phyloP scores from a whole-genome alignment of 2,888 invertebrate genomes.

The Drosophila mayaguana region DNA sequence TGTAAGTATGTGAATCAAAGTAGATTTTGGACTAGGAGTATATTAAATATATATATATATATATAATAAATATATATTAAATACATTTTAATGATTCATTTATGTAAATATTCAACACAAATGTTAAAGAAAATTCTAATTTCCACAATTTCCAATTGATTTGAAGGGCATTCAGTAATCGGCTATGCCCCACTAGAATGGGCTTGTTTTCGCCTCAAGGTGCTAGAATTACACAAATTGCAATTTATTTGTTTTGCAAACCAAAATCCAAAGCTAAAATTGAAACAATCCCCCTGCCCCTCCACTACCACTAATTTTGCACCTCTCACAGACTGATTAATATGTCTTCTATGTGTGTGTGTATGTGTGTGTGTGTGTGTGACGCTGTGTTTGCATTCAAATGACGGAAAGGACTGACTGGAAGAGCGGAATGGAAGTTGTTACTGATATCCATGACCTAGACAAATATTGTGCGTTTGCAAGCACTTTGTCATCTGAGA shows the following conservation, averaged over 20 bases:
- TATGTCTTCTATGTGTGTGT: slow-evolving; percentile 59
- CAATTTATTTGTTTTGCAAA: slow-evolving; percentile 75
- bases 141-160: background rate
- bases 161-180: background rate
- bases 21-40: background rate
- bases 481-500: slow-evolving; percentile 72
- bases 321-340: slow-evolving; percentile 58
- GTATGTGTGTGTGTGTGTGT: slow-evolving; percentile 59
- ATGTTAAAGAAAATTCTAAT: background rate
- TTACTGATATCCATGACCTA: slow-evolving; percentile 70
- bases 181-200: background rate
- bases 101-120: background rate
- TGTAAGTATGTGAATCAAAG: background rate
- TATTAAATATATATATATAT: background rate
- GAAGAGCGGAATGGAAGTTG: slow-evolving; percentile 4
- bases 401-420: slow-evolving; percentile 30
- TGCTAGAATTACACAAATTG: slow-evolving; percentile 80
- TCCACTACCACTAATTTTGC: background rate
- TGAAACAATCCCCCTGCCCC: slow-evolving; percentile 14
- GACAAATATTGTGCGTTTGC: slow-evolving; percentile 76
- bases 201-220: slow-evolving; percentile 66
- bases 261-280: slow-evolving; percentile 67
- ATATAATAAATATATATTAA: no score
- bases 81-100: background rate
- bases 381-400: slow-evolving; percentile 66